Evolutionary conservation across 2,797 vertebrate genomes (phyloP).

Genomic region (Tamandua tetradactyla): DNA sequence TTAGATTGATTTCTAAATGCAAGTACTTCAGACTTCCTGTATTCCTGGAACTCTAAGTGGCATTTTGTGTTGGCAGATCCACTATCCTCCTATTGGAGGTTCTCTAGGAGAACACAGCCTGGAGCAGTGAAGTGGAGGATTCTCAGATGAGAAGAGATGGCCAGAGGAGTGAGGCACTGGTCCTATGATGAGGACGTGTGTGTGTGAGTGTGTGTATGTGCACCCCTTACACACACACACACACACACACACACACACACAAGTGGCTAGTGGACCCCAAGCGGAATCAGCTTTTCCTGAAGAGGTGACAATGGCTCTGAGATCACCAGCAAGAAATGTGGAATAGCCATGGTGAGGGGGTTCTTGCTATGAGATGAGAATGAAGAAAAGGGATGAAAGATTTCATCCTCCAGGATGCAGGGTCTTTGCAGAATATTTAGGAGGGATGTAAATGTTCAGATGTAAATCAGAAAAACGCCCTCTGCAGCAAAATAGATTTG

Average conservation of each 20-base stretch:
- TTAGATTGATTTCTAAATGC: not conserved
- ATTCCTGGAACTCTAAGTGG: not conserved
- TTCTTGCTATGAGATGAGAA: fast-evolving
- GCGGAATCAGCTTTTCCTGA: not conserved
- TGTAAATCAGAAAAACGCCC: not conserved
- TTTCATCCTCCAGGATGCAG: fast-evolving
- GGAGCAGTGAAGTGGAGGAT: too few relatives aligned
- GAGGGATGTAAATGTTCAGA: not conserved
- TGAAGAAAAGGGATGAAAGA: not conserved
- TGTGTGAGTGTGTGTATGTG: not conserved
- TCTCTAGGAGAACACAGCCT: fast-evolving
- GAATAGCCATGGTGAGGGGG: fast-evolving
- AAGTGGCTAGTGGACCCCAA: not conserved
- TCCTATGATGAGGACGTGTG: not conserved
- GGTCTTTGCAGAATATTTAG: fast-evolving
- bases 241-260: not conserved
- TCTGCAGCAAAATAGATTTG: not conserved
- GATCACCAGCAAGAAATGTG: too few relatives aligned
- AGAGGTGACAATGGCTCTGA: not conserved
- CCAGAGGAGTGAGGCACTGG: not conserved
- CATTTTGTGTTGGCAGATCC: not conserved
- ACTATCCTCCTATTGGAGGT: not conserved
- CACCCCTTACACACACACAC: not conserved
- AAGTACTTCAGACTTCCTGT: not conserved
- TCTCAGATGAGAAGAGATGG: fast-evolving